phyloP scores from a whole-genome alignment of 2,888 invertebrate species.

The Apoderus coryli region DNA sequence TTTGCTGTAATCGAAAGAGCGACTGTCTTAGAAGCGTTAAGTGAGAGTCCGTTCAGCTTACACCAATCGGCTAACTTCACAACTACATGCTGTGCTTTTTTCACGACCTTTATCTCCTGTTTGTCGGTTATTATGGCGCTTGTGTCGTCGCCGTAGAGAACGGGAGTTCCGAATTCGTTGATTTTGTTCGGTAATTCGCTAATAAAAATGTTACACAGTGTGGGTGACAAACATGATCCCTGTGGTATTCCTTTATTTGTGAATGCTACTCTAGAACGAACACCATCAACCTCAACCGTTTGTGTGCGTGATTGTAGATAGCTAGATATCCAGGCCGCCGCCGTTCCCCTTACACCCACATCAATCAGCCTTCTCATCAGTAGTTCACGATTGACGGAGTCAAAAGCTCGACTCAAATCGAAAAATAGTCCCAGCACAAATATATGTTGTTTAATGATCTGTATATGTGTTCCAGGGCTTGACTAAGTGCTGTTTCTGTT shows the following conservation, averaged over 20 bases:
- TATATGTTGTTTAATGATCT: not conserved
- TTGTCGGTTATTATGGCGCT: too few relatives aligned
- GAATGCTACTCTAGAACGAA: not conserved
- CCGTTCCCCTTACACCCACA: not conserved
- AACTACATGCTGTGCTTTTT: too few relatives aligned
- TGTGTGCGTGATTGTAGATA: not conserved
- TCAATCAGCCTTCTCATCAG: not conserved
- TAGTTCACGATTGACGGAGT: not conserved
- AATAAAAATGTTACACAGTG: too few relatives aligned
- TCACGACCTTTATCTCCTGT: too few relatives aligned
- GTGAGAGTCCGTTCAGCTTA: too few relatives aligned
- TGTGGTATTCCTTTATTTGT: not conserved
- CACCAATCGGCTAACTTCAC: too few relatives aligned
- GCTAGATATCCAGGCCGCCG: not conserved
- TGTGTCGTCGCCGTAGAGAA: too few relatives aligned
- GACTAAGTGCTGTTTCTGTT: slow-evolving; percentile 1
- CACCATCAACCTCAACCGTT: not conserved
- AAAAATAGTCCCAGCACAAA: not conserved
- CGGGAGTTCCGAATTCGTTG: too few relatives aligned
- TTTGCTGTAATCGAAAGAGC: too few relatives aligned
- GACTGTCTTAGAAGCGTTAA: too few relatives aligned
- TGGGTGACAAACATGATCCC: not conserved
- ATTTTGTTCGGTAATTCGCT: too few relatives aligned
- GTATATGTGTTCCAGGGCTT: not conserved
- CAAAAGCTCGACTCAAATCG: not conserved